Base-by-base conservation (phyloP, 2,113 vertebrate species). In the Galbula dea region DNA sequence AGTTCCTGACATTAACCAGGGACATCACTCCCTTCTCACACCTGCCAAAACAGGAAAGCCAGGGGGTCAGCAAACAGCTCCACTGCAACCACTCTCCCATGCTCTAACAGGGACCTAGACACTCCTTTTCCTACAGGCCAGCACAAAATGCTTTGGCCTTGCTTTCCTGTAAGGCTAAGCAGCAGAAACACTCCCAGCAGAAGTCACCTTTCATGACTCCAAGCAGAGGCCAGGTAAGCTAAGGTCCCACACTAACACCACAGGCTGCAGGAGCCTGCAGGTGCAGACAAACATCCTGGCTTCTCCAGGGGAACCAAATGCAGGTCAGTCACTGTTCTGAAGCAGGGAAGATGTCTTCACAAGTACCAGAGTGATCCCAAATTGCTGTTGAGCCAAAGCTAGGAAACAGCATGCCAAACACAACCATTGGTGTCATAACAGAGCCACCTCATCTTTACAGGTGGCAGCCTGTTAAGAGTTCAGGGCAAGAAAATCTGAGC, bases 11-110 rank as follows among this genome's bases (percentile, higher is more conserved):
- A 32, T 99, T 99, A 89, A 99, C 99, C 0, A 99, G 98, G 4
- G 99, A 99, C 99, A 99, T 99, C 13, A 99, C 98, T 17, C 99
- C 99, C 88, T 99, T 99, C 93, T 99, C 99, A 98, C 99, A 99
- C 87, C 99, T 99, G 96, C 32, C 87, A 90, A 73, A 89, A 90
- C 12, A 84, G 21, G 16, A 79, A 58, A 76, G 30, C 7, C 75
- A 59, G 12, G 13, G 15, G 75, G 71, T 14, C 11, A 76, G 30
- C 16, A 65, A 48, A 78, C n/a, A 78, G 32, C 41, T 68, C 62
- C 15, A 26, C 7, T 36, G 45, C 19, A 41, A 63, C 51, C 49
- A 57, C 23, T 43, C 27, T 61, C 34, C 32, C 37, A 29, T 27
- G 63, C 49, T 67, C 18, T 24, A 51, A 72, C 6, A 48, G 15